Base-by-base conservation (phyloP, 2,888 invertebrate species). In the Heteromyza rotundicornis region DNA sequence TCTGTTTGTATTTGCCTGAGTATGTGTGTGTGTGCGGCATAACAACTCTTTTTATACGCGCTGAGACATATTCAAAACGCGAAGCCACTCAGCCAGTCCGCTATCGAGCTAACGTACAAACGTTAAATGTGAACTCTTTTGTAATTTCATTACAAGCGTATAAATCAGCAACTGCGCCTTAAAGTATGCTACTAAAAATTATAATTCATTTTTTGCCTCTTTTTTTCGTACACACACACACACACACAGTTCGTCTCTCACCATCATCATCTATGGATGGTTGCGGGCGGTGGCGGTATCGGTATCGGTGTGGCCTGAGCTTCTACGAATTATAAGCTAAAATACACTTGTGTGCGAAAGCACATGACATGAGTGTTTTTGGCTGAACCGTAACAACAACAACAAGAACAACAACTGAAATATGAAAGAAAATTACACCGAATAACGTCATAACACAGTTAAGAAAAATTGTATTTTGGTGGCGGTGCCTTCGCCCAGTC, bases 171-270 rank as follows among this genome's bases (percentile, higher is more conserved):
- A 17, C 44, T 58, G 62, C 50, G 58, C 55, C 58, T 58, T 40
- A 62, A 62, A 50, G 40, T 40, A 36, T 24, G 58, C 62, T 62
- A 58, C 55, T 61, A 24, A 57, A 60, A 47, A 53, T 57, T 52
- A 52, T 44, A 60, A 61, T 57, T 44, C 20, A 23, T n/a, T 22
- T 40, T n/a, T 40, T 40, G n/a, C n/a, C 10, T 27, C 27, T 7
- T 10, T 27, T 27, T 10, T 27, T 27, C 27, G 27, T 27, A 7
- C 27, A n/a, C n/a, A n/a, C n/a, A n/a, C n/a, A n/a, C n/a, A n/a
- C n/a, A n/a, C n/a, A n/a, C n/a, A n/a, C n/a, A n/a, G 27, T 27
- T 27, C 27, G 27, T 27, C n/a, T n/a, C n/a, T n/a, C n/a, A n/a
- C n/a, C n/a, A n/a, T n/a, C n/a, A n/a, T n/a, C n/a, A n/a, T n/a